These are phyloP conservation scores for Dipus sagitta DNA, from an alignment of 2,797 vertebrate species.

Conservation along the genomic window DNA sequence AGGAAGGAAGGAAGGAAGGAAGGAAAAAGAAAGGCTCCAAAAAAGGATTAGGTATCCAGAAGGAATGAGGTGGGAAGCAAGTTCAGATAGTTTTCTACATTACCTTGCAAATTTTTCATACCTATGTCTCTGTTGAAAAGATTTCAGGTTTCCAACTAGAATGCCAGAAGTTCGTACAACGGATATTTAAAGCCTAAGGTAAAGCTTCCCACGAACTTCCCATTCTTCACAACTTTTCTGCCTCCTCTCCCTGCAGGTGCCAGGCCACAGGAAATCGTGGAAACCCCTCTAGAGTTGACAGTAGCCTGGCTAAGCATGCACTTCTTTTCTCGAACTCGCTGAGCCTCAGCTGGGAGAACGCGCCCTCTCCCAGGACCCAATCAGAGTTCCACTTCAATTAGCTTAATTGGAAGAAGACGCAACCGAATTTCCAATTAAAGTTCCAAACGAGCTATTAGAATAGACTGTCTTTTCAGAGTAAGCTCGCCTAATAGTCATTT, in stretches of 20 bases:
- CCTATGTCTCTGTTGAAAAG: slow-evolving; percentile 20
- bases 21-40: too few species aligned
- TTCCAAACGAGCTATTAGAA: slow-evolving; percentile 82
- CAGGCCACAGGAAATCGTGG: slow-evolving; percentile 85
- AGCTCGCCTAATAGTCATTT: slow-evolving; percentile 66
- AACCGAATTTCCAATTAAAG: slow-evolving; percentile 86
- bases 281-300: slow-evolving; percentile 79
- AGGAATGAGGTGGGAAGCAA: neutral
- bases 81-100: neutral
- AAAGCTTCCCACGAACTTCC: slow-evolving; percentile 46
- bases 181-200: slow-evolving; percentile 55
- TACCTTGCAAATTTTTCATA: slow-evolving; percentile 2
- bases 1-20: too few species aligned
- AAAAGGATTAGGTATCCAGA: neutral
- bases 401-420: slow-evolving; percentile 86
- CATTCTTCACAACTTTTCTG: slow-evolving; percentile 68
- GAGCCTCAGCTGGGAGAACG: slow-evolving; percentile 75
- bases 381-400: slow-evolving; percentile 86
- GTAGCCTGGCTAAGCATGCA: slow-evolving; percentile 79
- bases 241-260: slow-evolving; percentile 78
- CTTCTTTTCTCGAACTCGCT: slow-evolving; percentile 78
- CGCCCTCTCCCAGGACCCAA: slow-evolving; percentile 80
- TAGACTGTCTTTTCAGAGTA: slow-evolving; percentile 71
- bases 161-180: neutral
- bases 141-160: slow-evolving; percentile 50